phyloP scores from a whole-genome alignment of 2,888 invertebrate genomes.

The Brenthis hecate region DNA sequence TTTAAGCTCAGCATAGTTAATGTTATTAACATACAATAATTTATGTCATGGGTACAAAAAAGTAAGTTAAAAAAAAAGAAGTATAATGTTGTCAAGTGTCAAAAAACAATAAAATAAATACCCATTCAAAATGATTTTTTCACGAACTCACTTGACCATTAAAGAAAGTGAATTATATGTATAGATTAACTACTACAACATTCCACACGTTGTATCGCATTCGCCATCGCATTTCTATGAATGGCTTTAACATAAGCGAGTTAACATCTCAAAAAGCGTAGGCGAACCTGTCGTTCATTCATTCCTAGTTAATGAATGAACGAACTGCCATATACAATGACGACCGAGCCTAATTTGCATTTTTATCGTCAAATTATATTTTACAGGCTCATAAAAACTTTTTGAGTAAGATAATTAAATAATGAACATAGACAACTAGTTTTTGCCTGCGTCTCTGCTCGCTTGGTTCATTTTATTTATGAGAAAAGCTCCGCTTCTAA shows the following conservation, averaged over 20 bases:
- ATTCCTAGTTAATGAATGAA: slow-evolving; percentile 42
- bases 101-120: too few relatives aligned
- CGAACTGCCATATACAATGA: slow-evolving; percentile 31
- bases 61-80: too few relatives aligned
- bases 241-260: slow-evolving; percentile 14
- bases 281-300: slow-evolving; percentile 43
- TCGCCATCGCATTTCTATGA: slow-evolving; percentile 19
- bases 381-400: slow-evolving; percentile 17
- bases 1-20: too few relatives aligned
- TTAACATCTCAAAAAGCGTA: slow-evolving; percentile 29
- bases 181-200: slow-evolving; percentile 2
- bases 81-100: too few relatives aligned
- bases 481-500: too few relatives aligned
- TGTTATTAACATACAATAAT: too few relatives aligned
- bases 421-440: background rate
- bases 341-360: slow-evolving; percentile 20
- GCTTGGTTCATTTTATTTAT: too few relatives aligned
- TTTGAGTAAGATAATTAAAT: background rate
- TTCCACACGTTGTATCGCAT: slow-evolving; percentile 7
- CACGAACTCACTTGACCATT: too few relatives aligned
- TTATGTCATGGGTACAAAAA: too few relatives aligned
- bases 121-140: too few relatives aligned
- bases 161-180: too few relatives aligned
- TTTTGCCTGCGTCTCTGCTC: too few relatives aligned
- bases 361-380: slow-evolving; percentile 23